These are phyloP conservation scores for Crocallis elinguaria DNA, from an alignment of 2,888 invertebrate species.

Conservation along the genomic window DNA sequence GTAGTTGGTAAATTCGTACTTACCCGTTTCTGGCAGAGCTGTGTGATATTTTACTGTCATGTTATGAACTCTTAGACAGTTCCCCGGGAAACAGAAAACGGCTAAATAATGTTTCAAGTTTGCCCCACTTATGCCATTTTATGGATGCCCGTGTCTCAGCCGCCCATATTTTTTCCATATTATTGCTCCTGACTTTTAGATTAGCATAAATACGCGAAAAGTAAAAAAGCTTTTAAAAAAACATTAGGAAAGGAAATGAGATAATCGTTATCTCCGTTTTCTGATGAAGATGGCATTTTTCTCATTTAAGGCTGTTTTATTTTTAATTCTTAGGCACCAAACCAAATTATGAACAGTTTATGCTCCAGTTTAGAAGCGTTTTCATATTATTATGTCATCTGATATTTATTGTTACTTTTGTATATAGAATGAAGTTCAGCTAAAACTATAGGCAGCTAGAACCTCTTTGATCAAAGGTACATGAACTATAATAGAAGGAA, in stretches of 20 bases:
- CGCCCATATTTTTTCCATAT: conserved; percentile 59
- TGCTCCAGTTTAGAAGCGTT: background rate
- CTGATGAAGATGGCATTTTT: conserved; percentile 46
- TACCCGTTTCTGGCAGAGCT: conserved; percentile 4
- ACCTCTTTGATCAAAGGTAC: too few species aligned
- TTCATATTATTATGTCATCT: too few species aligned
- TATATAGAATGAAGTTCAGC: too few species aligned
- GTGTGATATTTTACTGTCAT: conserved; percentile 29
- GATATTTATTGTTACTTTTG: too few species aligned
- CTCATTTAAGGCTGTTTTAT: conserved; percentile 41
- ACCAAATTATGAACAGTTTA: conserved; percentile 4
- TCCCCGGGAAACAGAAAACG: conserved; percentile 51
- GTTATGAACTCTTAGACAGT: conserved; percentile 45
- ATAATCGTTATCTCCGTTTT: conserved; percentile 53
- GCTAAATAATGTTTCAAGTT: conserved; percentile 65
- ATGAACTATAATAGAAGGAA: too few species aligned
- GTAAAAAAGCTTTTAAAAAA: conserved; percentile 62
- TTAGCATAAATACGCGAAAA: conserved; percentile 64
- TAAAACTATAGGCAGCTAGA: too few species aligned
- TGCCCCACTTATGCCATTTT: conserved; percentile 60
- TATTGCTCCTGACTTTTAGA: conserved; percentile 62
- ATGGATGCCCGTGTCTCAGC: conserved; percentile 58
- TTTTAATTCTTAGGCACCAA: conserved; percentile 25
- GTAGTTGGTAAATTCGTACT: background rate
- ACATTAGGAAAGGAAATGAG: conserved; percentile 54